A percentile compares a stretch with the other conserved stretches of the same genome.
phyloP scores from a whole-genome alignment of 92 coral and sea anemone species.

The Scolanthus callimorphus region DNA sequence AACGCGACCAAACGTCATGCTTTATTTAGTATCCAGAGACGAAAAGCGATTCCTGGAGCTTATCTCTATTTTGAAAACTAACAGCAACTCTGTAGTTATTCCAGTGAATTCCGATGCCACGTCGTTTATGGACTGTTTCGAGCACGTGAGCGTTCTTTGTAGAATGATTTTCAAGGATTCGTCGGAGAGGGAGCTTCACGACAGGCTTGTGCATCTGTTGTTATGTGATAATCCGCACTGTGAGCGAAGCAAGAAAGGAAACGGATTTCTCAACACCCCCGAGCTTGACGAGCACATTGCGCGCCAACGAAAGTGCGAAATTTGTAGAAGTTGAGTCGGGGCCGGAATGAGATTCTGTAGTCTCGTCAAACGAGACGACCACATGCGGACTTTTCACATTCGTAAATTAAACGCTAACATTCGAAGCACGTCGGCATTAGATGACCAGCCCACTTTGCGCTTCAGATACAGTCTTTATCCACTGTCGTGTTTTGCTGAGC shows the following conservation, averaged over 20 bases:
- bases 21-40: conserved; percentile 20
- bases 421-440: conserved; percentile 5
- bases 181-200: conserved; percentile 22
- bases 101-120: conserved; percentile 8
- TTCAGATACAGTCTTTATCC: conserved; percentile 34
- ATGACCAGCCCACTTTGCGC: conserved; percentile 8
- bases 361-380: conserved; percentile 18
- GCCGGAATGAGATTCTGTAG: conserved; percentile 17
- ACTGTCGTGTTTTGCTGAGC: conserved; percentile 30
- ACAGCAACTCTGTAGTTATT: not conserved
- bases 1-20: conserved; percentile 3
- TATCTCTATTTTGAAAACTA: conserved; percentile 14
- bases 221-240: conserved; percentile 26
- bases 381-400: conserved; percentile 23
- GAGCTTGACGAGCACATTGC: conserved; percentile 29
- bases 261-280: conserved; percentile 10
- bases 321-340: conserved; percentile 1
- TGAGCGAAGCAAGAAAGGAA: conserved; percentile 33
- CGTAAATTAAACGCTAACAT: conserved; percentile 7
- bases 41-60: conserved; percentile 17
- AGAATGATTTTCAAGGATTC: conserved; percentile 14
- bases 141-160: conserved; percentile 7
- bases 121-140: conserved; percentile 17
- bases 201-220: conserved; percentile 12
- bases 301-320: conserved; percentile 31